A percentile compares a stretch with the other conserved stretches of the same genome.
Evolutionary conservation across 2,888 invertebrate genomes (phyloP).

Genomic region (Tetramorium bicarinatum): DNA sequence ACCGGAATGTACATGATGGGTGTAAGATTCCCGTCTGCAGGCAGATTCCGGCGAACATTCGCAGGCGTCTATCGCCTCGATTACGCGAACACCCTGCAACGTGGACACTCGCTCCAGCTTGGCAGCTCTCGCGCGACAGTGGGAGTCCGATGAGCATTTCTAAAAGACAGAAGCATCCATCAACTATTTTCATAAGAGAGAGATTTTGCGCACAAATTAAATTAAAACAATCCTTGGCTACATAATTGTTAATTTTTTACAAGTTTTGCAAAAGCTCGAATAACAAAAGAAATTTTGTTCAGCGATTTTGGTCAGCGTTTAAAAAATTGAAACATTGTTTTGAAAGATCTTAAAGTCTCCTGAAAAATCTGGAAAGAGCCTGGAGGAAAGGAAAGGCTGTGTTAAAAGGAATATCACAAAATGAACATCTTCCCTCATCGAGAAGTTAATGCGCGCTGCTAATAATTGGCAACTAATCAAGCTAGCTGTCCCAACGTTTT

Average conservation of each 20-base stretch:
- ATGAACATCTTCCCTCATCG: not conserved
- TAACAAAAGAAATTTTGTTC: not conserved
- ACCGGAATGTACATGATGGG: constrained; percentile 83
- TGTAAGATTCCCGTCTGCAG: constrained; percentile 83
- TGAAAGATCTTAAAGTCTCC: not conserved
- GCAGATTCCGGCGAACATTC: constrained; percentile 81
- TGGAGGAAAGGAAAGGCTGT: not conserved
- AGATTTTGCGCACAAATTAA: not conserved
- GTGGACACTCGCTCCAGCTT: constrained; percentile 85
- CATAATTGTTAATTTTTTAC: not conserved
- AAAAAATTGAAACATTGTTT: not conserved
- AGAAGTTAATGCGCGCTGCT: not conserved
- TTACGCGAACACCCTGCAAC: constrained; percentile 83
- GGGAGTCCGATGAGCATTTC: constrained; percentile 82
- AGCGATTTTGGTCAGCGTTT: not conserved
- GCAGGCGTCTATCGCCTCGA: constrained; percentile 84
- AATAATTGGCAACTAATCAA: not conserved
- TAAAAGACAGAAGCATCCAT: constrained; percentile 57
- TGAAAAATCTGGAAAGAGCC: not conserved
- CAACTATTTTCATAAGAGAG: not conserved
- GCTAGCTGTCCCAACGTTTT: not conserved
- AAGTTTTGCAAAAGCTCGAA: not conserved
- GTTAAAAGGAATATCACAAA: not conserved
- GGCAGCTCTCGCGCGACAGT: constrained; percentile 83
- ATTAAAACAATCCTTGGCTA: not conserved